Evolutionary conservation across 2,888 invertebrate genomes (phyloP), one percentile per base, ranked within the genome.

Genomic region (Melanargia galathea): DNA sequence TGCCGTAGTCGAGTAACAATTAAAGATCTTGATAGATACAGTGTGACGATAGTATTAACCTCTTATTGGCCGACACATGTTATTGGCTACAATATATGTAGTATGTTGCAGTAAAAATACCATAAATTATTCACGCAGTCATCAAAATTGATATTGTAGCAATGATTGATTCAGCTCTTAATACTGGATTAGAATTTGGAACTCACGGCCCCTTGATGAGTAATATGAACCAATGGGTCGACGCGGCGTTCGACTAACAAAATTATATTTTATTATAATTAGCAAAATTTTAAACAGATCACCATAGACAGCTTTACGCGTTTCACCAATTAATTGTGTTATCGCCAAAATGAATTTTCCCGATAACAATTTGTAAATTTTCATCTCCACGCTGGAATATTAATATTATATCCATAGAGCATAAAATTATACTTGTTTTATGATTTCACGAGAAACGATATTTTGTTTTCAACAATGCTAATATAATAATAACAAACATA

Each of bases 271-370:
- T 22, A 24, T 24, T 33, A 3, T 18, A 51, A 51, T 30, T 51
- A 51, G 18, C 51, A 16, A 18, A 51, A 30, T 30, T 48, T 48
- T 11, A 20, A 52, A 52, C 20, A 20, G 16, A 51, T 51, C 33
- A 51, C n/a, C 30, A 51, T 18, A 22, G 5, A 46, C 20, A 51
- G 33, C 35, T 65, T 71, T 52, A 20, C 33, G 11, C 33, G 35
- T 35, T 33, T 11, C 20, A 5, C 20, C 52, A 52, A 35, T 35
- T 52, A 20, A 52, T 52, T 35, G 35, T 13, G 52, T 35, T 52
- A 52, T 52, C 52, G 20, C 52, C 13, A 13, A 35, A 33, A 52
- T 33, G 35, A 52, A 33, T 52, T 52, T 52, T 20, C 51, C 51
- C 22, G 52, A 33, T 52, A 35, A 20, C 52, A 52, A 52, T 52